Conservation (phyloP, 2,888 invertebrate genomes). For the Spatulosminthurus flaviceps region DNA sequence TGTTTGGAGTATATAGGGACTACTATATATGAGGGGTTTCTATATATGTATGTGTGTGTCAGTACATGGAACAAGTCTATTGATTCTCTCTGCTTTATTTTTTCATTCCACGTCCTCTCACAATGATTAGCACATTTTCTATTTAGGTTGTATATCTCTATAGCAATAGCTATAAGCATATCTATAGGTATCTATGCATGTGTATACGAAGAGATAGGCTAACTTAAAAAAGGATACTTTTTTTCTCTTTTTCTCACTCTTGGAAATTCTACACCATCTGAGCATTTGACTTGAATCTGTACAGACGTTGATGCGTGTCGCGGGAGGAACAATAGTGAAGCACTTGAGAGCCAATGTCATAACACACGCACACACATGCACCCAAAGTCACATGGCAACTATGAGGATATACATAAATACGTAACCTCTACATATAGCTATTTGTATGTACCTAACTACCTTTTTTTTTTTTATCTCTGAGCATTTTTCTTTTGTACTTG, state of each 20-base stretch:
- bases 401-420: too few species aligned
- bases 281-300: constrained; percentile 6
- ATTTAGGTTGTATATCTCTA: neutral
- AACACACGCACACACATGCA: neutral
- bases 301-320: constrained; percentile 10
- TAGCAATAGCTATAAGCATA: too few species aligned
- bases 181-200: too few species aligned
- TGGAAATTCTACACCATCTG: neutral
- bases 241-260: neutral
- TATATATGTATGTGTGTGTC: too few species aligned
- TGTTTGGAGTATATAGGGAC: constrained; percentile 8
- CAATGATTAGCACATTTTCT: neutral
- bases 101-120: constrained; percentile 10
- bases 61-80: neutral
- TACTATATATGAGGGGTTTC: too few species aligned
- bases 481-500: constrained; percentile 9
- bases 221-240: neutral
- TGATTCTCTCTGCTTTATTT: constrained; percentile 16
- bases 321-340: constrained; percentile 6
- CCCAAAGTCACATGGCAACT: neutral
- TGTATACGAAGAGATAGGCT: too few species aligned
- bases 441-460: too few species aligned
- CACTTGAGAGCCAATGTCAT: neutral
- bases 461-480: neutral
- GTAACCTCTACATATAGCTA: too few species aligned